Percentiles rank a stretch among this genome's conserved stretches.
These are phyloP conservation scores for Eolophus roseicapilla DNA, from an alignment of 2,113 vertebrate species.

Conservation along the genomic window DNA sequence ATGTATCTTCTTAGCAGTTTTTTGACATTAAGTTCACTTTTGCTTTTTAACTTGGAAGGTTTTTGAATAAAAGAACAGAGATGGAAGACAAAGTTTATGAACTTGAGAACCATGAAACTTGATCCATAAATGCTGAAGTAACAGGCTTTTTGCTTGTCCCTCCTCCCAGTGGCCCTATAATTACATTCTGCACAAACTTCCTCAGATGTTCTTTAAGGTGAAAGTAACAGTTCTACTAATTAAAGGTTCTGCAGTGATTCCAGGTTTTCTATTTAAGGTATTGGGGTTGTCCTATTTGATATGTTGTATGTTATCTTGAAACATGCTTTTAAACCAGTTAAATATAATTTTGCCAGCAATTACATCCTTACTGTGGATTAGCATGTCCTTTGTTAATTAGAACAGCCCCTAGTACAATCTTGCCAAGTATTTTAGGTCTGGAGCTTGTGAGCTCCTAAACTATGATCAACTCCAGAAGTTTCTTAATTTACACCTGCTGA, in stretches of 20 bases:
- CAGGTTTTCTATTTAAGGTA: background rate
- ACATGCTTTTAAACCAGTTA: background rate
- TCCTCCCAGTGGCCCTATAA: background rate
- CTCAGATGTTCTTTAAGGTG: background rate
- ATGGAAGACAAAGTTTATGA: background rate
- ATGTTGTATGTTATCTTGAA: background rate
- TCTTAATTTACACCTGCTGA: constrained; percentile 73
- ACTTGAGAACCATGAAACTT: background rate
- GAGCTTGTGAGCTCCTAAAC: constrained; percentile 58
- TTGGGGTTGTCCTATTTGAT: background rate
- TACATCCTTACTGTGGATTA: constrained; percentile 53
- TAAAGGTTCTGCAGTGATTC: background rate
- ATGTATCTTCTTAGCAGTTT: background rate
- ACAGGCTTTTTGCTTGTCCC: background rate
- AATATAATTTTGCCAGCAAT: constrained; percentile 34
- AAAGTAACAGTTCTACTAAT: background rate
- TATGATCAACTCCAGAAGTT: constrained; percentile 33
- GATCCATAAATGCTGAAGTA: background rate
- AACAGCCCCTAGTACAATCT: constrained; percentile 60
- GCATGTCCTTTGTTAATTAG: constrained; percentile 70
- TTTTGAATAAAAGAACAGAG: background rate
- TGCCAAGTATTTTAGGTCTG: constrained; percentile 60
- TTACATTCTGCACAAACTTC: background rate
- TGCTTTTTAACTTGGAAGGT: background rate
- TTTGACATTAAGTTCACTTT: background rate